These are phyloP conservation scores for Drosophila auraria DNA, from an alignment of 1,140 invertebrate species.

Conservation along the genomic window DNA sequence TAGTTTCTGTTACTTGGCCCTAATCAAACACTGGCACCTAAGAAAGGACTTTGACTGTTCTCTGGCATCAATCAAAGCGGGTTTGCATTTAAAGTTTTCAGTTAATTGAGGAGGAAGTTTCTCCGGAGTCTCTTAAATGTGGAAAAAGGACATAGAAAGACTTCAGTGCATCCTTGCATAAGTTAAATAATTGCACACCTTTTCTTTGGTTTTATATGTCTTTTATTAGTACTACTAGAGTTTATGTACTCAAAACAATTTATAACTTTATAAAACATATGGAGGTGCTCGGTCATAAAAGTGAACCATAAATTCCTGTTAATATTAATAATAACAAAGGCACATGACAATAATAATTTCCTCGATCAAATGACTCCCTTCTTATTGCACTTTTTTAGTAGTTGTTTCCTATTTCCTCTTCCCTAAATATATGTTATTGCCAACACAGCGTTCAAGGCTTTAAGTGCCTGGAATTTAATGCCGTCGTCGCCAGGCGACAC, in stretches of 20 bases:
- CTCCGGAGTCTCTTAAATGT: background rate
- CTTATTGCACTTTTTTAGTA: background rate
- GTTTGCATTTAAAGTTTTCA: conserved; percentile 50
- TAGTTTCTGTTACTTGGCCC: conserved; percentile 65
- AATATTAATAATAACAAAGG: background rate
- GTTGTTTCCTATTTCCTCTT: background rate
- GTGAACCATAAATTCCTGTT: no score
- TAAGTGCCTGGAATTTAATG: conserved; percentile 51
- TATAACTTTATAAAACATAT: no score
- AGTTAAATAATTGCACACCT: background rate
- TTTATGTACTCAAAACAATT: no score
- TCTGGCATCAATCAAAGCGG: conserved; percentile 5
- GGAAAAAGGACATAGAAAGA: no score
- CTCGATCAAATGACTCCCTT: background rate
- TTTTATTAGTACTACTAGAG: no score
- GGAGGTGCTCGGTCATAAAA: no score
- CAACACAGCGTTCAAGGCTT: conserved; percentile 22
- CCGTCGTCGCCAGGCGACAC: conserved; percentile 23
- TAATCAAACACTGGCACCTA: conserved; percentile 46
- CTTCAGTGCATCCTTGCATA: no score
- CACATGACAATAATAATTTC: no score
- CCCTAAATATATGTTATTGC: conserved; percentile 4
- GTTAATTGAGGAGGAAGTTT: conserved; percentile 70
- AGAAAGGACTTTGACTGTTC: background rate
- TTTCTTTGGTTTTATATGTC: no score